Conservation (phyloP, 2,888 invertebrate genomes). For the Perizoma flavofasciatum region DNA sequence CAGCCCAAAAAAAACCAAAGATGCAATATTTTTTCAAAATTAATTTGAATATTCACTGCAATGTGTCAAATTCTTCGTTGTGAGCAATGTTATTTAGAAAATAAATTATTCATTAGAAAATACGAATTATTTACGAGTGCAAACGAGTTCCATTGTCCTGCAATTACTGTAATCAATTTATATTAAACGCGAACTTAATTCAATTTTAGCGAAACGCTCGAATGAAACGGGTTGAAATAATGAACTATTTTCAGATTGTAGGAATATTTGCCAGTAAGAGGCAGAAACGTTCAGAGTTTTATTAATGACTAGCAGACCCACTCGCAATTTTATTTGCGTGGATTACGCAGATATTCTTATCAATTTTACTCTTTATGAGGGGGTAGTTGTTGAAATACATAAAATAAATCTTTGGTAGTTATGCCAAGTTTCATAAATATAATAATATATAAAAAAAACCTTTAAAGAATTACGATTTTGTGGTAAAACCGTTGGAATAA, state of each 20-base stretch:
- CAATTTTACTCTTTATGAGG: too few relatives aligned
- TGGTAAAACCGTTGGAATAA: too few relatives aligned
- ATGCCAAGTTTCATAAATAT: too few relatives aligned
- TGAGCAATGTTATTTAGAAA: conserved; percentile 17
- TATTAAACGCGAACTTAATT: conserved; percentile 52
- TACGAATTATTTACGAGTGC: conserved; percentile 47
- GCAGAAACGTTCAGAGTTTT: too few relatives aligned
- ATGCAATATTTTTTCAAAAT: conserved; percentile 10
- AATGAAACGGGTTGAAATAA: conserved; percentile 22
- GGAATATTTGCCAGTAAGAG: too few relatives aligned
- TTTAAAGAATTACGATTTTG: too few relatives aligned
- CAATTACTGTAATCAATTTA: conserved; percentile 58
- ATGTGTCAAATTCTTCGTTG: conserved; percentile 10
- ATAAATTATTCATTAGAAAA: conserved; percentile 46
- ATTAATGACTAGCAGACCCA: too few relatives aligned
- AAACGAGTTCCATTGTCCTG: conserved; percentile 60
- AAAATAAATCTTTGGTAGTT: too few relatives aligned
- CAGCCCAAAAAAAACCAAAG: conserved; percentile 6
- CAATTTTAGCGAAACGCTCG: conserved; percentile 42
- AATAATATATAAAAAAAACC: too few relatives aligned
- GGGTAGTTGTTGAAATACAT: too few relatives aligned
- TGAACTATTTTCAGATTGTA: conserved; percentile 24
- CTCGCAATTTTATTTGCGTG: too few relatives aligned
- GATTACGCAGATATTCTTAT: too few relatives aligned
- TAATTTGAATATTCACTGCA: conserved; percentile 6